phyloP scores from a whole-genome alignment of 2,888 invertebrate genomes.

The Oligia latruncula region DNA sequence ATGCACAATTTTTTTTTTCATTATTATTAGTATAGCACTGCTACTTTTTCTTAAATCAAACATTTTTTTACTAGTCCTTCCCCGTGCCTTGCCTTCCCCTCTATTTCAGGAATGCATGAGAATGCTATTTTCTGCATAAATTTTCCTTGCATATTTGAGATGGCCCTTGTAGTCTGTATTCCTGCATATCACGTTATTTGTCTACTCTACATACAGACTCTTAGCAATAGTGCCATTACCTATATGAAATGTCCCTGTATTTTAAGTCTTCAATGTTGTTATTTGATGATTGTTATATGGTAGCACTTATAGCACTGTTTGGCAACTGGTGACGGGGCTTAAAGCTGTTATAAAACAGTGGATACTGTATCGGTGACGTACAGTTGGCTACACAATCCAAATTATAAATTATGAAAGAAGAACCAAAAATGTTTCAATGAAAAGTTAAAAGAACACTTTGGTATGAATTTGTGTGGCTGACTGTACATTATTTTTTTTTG shows the following conservation, averaged over 20 bases:
- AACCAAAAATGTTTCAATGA: conserved; percentile 8
- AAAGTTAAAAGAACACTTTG: neutral
- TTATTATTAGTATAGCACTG: neutral
- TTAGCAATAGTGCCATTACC: conserved; percentile 39
- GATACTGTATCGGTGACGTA: conserved; percentile 47
- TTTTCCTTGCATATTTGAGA: neutral
- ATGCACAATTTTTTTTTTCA: neutral
- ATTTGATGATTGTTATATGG: conserved; percentile 76
- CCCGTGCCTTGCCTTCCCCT: neutral
- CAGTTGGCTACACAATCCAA: conserved; percentile 49
- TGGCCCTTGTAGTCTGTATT: neutral
- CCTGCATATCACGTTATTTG: neutral
- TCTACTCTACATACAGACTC: neutral
- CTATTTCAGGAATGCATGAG: neutral
- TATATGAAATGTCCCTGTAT: conserved; percentile 62
- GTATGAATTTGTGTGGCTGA: conserved; percentile 44
- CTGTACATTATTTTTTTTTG: conserved; percentile 47
- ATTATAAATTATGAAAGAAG: neutral
- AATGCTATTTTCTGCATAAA: neutral
- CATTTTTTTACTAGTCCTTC: neutral
- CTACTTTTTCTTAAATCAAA: neutral
- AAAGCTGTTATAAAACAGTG: conserved; percentile 66
- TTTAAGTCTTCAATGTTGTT: conserved; percentile 71
- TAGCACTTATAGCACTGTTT: conserved; percentile 83
- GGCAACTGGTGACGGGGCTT: conserved; percentile 84